Evolutionary conservation across 2,888 invertebrate genomes (phyloP).

Genomic region (Orthosia incerta): DNA sequence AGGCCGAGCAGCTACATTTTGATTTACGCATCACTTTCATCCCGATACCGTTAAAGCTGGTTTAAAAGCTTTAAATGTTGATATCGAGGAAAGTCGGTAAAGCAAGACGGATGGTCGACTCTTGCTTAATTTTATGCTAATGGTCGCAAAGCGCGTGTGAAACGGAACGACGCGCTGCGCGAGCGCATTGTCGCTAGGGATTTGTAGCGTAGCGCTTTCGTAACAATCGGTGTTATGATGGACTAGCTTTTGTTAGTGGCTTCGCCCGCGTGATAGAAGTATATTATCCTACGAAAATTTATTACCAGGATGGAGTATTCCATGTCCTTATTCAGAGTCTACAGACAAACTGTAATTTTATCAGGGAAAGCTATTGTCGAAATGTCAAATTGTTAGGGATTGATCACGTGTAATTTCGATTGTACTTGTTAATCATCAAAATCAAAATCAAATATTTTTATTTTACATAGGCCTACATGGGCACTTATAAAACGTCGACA

Average conservation of each 20-base stretch:
- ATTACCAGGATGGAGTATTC: too few species aligned
- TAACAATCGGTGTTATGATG: conserved; percentile 62
- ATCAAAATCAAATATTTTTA: too few species aligned
- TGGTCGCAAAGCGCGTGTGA: conserved; percentile 80
- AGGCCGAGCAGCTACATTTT: conserved; percentile 73
- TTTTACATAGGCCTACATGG: too few species aligned
- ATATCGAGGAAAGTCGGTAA: conserved; percentile 84
- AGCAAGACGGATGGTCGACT: conserved; percentile 81
- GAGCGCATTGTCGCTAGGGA: conserved; percentile 63
- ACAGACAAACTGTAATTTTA: too few species aligned
- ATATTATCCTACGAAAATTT: too few species aligned
- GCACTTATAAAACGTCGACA: too few species aligned
- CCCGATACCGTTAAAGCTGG: conserved; percentile 82
- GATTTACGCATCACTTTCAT: conserved; percentile 88
- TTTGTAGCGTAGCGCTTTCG: conserved; percentile 56
- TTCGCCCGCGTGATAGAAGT: neutral
- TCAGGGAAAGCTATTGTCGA: too few species aligned
- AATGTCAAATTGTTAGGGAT: too few species aligned
- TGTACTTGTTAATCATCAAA: too few species aligned
- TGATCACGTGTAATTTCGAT: too few species aligned
- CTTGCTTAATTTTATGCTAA: conserved; percentile 84
- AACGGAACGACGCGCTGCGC: conserved; percentile 78
- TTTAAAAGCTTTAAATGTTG: conserved; percentile 78
- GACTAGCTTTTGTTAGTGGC: neutral
- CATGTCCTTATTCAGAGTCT: too few species aligned